These are phyloP conservation scores for Chaetogeoica ovagalla DNA, from an alignment of 2,888 invertebrate species.

Conservation along the genomic window DNA sequence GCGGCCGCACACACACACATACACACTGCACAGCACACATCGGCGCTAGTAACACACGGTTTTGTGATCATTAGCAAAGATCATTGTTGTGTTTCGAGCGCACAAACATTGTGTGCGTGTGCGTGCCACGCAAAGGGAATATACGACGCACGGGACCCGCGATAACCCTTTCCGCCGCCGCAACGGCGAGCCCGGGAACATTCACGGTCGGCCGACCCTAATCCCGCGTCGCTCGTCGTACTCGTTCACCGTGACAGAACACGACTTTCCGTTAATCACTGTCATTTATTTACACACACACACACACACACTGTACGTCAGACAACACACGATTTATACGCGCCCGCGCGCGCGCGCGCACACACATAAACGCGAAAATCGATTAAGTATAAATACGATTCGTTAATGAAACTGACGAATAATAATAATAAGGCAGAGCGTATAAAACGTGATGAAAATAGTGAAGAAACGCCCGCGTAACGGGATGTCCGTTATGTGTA, in stretches of 20 bases:
- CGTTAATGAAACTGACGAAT: constrained; percentile 7
- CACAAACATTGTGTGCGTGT: constrained; percentile 36
- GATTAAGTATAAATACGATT: constrained; percentile 21
- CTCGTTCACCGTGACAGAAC: constrained; percentile 51
- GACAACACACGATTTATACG: neutral
- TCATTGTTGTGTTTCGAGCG: constrained; percentile 48
- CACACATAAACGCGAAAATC: constrained; percentile 16
- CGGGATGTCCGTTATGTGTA: no score
- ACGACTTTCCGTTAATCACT: constrained; percentile 52
- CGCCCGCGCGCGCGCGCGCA: neutral
- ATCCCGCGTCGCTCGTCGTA: constrained; percentile 33
- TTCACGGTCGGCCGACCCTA: constrained; percentile 49
- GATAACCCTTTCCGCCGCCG: constrained; percentile 28
- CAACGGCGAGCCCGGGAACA: constrained; percentile 15
- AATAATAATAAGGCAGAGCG: no score
- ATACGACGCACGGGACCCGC: constrained; percentile 39
- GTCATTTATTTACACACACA: constrained; percentile 42
- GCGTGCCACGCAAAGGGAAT: constrained; percentile 46
- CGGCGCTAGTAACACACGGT: constrained; percentile 29
- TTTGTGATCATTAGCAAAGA: constrained; percentile 52
- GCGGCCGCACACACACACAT: neutral
- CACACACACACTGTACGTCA: neutral
- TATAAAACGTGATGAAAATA: no score
- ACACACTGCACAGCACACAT: neutral
- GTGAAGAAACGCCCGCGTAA: no score